Base-by-base conservation (phyloP, 2,888 invertebrate genomes). In the Punctoribates punctum region DNA sequence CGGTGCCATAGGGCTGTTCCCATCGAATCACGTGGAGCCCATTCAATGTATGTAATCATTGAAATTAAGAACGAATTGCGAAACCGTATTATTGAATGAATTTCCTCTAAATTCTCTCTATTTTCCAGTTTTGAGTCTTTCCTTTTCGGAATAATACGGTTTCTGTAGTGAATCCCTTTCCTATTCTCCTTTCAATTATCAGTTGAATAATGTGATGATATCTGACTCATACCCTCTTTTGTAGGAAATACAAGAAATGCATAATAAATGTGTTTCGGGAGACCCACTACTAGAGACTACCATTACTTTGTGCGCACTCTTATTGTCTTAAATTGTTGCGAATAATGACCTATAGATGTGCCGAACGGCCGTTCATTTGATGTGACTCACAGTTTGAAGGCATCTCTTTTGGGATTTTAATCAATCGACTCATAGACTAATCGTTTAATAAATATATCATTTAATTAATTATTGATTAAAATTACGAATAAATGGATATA, bases 1-100 rank as follows among this genome's bases (percentile, higher is more conserved):
- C 80, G 94, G 94, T 1, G 88, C 90, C 81, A 90, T 91, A 0
- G 97, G 97, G 9, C 87, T 97, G 74, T 97, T 97, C 84, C 97
- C 97, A 20, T 93, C 95, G 85, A 97, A 96, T 86, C 97, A 97
- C 84, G 96, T 97, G 77, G 73, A 75, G 38, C 4, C 27, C 9
- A 8, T 20, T 23, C 51, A 75, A 51, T 38, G 70, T 70, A 70
- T 42, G 70, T 42, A 70, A 23, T 67, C 6, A 67, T 27, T 27
- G 5, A 34, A 8, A 25, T 11, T 4, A 3, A 1, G 34, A 65
- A 38, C 13, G 1, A 23, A 20, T 23, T 42, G 15, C 9, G n/a
- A 70, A 70, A 70, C 70, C 70, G 42, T 70, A 70, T 70, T 70
- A 70, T 70, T 20, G 25, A 17, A n/a, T 20, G 8, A 54, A 13